A percentile compares a stretch with the other conserved stretches of the same genome.
These are phyloP conservation scores for Silurus glanis DNA, from an alignment of 2,113 vertebrate species.

Conservation along the genomic window DNA sequence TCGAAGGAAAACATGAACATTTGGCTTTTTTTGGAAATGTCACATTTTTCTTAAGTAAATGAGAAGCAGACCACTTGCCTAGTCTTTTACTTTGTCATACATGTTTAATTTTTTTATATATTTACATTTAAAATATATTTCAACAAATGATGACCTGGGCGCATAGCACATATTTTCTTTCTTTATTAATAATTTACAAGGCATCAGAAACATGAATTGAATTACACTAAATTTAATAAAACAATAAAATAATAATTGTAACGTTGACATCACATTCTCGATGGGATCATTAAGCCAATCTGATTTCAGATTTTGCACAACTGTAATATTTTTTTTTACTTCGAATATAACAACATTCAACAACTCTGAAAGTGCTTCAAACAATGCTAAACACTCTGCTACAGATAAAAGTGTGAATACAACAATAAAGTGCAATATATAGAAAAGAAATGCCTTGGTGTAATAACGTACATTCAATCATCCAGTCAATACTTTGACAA, in stretches of 20 bases:
- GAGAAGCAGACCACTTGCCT: background rate
- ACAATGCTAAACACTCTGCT: background rate
- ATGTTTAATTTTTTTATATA: background rate
- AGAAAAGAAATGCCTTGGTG: background rate
- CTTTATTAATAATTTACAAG: constrained; percentile 23
- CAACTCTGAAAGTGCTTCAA: background rate
- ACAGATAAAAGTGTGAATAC: background rate
- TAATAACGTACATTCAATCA: constrained; percentile 56
- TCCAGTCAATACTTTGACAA: constrained; percentile 52
- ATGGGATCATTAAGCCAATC: constrained; percentile 52
- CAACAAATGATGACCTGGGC: background rate
- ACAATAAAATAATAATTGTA: background rate
- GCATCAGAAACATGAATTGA: background rate
- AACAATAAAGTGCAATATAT: background rate
- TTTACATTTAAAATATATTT: background rate
- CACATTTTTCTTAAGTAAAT: background rate
- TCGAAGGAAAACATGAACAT: background rate
- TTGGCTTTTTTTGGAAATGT: background rate
- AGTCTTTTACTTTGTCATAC: background rate
- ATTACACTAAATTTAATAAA: background rate
- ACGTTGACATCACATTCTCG: constrained; percentile 5
- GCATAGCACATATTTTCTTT: constrained; percentile 55
- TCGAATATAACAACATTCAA: no score
- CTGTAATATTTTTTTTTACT: background rate
- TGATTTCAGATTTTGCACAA: constrained; percentile 20